A percentile compares a stretch with the other conserved stretches of the same genome.
These are phyloP conservation scores for Clusia tigrina DNA, from an alignment of 2,888 invertebrate species.

Conservation along the genomic window DNA sequence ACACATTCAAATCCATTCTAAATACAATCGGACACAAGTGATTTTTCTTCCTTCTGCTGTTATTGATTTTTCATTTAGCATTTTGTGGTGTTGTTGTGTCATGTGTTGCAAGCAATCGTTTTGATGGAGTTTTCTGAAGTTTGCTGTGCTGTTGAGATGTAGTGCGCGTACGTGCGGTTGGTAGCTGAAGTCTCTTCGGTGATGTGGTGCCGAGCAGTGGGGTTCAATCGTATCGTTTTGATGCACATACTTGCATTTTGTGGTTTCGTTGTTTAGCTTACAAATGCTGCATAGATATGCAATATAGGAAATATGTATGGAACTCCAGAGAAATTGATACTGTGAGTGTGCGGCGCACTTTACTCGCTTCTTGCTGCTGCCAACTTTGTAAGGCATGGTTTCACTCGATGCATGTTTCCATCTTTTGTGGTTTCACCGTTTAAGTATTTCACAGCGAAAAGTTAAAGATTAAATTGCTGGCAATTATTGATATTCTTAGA, in stretches of 20 bases:
- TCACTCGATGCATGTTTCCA: slow-evolving; percentile 57
- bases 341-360: no score
- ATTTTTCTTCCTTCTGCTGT: background rate
- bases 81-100: background rate
- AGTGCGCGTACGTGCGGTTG: background rate
- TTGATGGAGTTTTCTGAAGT: background rate
- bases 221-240: slow-evolving; percentile 52
- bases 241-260: slow-evolving; percentile 58
- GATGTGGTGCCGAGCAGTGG: background rate
- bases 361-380: no score
- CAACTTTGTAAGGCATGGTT: slow-evolving; percentile 29
- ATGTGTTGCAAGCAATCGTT: background rate
- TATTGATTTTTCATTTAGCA: background rate
- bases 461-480: no score
- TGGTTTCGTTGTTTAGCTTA: slow-evolving; percentile 50
- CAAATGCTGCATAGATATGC: slow-evolving; percentile 26
- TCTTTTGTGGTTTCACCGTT: slow-evolving; percentile 54
- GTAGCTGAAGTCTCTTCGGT: background rate
- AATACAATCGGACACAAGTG: no score
- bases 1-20: no score
- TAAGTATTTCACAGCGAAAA: no score
- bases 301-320: no score
- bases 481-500: no score
- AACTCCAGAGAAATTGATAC: no score
- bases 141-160: background rate